Conservation (phyloP, 1,140 invertebrate genomes). For the Parasteatoda tepidariorum region DNA sequence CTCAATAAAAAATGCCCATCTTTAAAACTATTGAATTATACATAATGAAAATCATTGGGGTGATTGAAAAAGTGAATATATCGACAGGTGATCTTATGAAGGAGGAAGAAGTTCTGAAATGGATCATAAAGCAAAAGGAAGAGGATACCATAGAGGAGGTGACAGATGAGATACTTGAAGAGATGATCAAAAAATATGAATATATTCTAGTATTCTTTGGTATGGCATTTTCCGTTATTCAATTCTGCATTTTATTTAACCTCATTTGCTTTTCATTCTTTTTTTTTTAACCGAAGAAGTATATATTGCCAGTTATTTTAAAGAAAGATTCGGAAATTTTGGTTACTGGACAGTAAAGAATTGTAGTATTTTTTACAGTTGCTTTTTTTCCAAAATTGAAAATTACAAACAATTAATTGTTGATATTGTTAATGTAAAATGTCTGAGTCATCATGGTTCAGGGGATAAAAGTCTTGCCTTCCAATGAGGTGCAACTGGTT, state of each 20-base stretch:
- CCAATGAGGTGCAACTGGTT: too few species aligned
- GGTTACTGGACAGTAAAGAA: too few species aligned
- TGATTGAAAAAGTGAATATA: too few species aligned
- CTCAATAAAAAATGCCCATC: too few species aligned
- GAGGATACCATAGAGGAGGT: slow-evolving; percentile 94
- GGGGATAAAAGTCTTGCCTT: too few species aligned
- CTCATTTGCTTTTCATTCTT: not conserved
- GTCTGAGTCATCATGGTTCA: too few species aligned
- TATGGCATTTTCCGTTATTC: slow-evolving; percentile 24
- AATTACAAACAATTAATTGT: too few species aligned
- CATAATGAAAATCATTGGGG: too few species aligned
- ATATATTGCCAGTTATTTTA: not conserved
- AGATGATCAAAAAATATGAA: slow-evolving; percentile 64
- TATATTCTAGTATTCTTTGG: slow-evolving; percentile 66
- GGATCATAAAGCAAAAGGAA: slow-evolving; percentile 90
- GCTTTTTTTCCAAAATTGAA: too few species aligned
- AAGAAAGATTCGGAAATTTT: not conserved
- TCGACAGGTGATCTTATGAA: slow-evolving; percentile 85
- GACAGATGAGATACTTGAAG: slow-evolving; percentile 71
- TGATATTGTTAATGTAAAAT: too few species aligned
- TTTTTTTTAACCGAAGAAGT: not conserved
- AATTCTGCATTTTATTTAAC: not conserved
- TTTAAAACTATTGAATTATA: too few species aligned
- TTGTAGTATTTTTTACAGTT: too few species aligned
- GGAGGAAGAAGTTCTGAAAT: slow-evolving; percentile 90